Percentiles rank a stretch among this genome's conserved stretches.
Evolutionary conservation across 2,888 invertebrate genomes (phyloP).

Genomic region (Eumerus sabulonum): DNA sequence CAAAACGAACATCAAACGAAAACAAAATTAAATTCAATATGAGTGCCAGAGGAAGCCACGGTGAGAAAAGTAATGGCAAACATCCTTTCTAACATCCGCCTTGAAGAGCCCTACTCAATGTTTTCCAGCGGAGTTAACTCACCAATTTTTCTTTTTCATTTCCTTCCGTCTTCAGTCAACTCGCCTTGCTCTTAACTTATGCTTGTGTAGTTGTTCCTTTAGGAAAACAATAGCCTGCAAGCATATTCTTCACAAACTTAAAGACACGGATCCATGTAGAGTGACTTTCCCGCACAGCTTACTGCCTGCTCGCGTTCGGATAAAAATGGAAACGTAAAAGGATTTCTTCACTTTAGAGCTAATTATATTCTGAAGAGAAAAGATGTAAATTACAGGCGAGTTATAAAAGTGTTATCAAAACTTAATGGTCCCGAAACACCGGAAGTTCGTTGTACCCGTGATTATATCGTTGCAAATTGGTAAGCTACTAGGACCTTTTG

Average conservation of each 20-base stretch:
- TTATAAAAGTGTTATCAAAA: constrained; percentile 19
- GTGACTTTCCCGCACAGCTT: constrained; percentile 15
- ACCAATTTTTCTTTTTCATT: neutral
- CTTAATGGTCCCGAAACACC: constrained; percentile 9
- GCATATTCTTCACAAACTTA: constrained; percentile 34
- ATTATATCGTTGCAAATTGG: constrained; percentile 8
- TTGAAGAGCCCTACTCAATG: constrained; percentile 15
- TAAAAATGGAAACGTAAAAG: neutral
- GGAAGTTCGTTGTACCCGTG: neutral
- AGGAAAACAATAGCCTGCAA: constrained; percentile 19
- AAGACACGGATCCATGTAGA: constrained; percentile 28
- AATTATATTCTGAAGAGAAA: constrained; percentile 23
- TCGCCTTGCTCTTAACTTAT: neutral
- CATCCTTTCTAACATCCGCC: neutral
- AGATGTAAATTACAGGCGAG: constrained; percentile 27
- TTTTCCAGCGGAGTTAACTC: constrained; percentile 1
- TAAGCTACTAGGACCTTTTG: neutral
- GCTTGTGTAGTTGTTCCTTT: constrained; percentile 9
- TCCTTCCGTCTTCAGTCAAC: neutral
- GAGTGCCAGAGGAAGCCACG: constrained; percentile 27
- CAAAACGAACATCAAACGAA: constrained; percentile 1
- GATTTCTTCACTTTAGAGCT: constrained; percentile 18
- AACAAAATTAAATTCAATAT: constrained; percentile 27
- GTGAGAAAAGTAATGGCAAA: constrained; percentile 38
- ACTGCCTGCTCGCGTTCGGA: constrained; percentile 15